Evolutionary conservation across 2,888 invertebrate species (phyloP), one percentile per base, ranked within the genome.

Genomic region (Diadegma fenestrale): DNA sequence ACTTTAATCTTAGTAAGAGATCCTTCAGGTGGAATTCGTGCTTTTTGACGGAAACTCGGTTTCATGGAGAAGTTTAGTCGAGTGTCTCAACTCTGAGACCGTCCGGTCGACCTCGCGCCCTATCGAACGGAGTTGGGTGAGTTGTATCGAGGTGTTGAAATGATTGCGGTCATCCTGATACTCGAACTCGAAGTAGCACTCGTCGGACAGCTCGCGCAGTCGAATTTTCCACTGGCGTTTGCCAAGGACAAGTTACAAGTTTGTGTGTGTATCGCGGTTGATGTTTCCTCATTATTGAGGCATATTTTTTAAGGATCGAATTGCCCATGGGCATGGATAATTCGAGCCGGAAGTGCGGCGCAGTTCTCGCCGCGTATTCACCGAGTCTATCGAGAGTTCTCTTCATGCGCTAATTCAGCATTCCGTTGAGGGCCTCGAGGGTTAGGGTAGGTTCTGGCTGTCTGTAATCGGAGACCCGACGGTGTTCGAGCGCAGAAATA

Each of bases 401-500:
- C 75, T 82, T 61, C 51, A 43, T 64, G 72, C 80, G 72, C 72
- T 72, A 82, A 86, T 82, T 80, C 80, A 58, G 73, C 82, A 85
- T 86, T 64, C 82, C 71, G 54, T 73, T 61, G 80, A 69, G 61
- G 75, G 58, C 80, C 73, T 76, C 63, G 45, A 37, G 66, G 51
- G 58, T n/a, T 54, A 30, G 33, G 12, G 26, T 68, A 33, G 64
- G 12, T 41, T 48, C 64, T 33, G 43, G 45, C 43, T 82, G 71
- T 82, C 79, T 82, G 48, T 73, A 79, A 83, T 83, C 72, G 26
- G 73, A 80, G 77, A 54, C 61, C 19, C 77, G 51, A 66, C 48
- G 71, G 58, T 54, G 37, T 43, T 41, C 75, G 45, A 69, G 58
- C 71, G 72, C 54, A 63, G 73, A 80, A 86, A 86, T 86, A 80